Evolutionary conservation across 2,113 vertebrate species (phyloP), one percentile per base, ranked within the genome.

Genomic region (Panurus biarmicus): DNA sequence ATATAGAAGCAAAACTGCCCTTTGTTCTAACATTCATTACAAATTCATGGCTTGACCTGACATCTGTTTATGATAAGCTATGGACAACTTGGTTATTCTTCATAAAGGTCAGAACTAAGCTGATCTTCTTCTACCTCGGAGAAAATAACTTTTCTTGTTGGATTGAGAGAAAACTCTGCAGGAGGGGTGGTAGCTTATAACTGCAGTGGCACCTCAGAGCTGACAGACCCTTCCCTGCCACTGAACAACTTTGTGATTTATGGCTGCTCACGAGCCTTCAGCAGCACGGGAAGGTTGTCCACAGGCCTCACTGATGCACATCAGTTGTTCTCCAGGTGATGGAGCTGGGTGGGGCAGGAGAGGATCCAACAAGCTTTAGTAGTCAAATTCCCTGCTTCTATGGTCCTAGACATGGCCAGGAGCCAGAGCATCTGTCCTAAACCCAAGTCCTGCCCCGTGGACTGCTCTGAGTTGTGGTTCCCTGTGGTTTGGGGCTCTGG

Each of bases 21-120:
- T 95, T 94, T 95, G 85, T 94, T 95, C 69, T 93, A 83, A 82
- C 75, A 53, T 64, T 95, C 82, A 93, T 95, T 95, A 95, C 91
- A 91, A 86, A 93, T 79, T 93, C 87, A 84, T 94, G 85, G 60
- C 72, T 93, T 94, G 94, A 91, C 82, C 79, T 0, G 0, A 75
- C 91, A 88, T 94, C 93, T 96, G 90, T 81, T 95, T 78, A 31
- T 90, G 69, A 96, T 97, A 91, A 95, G 75, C 75, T 47, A 18
- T 24, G 65, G 91, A 86, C 95, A 95, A 88, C 82, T 93, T 94
- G 90, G 89, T 97, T 93, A 88, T 95, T 96, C 85, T 93, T 93
- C 78, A 33, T 74, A 60, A 86, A 91, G 90, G 82, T 94, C 65
- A 47, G 36, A 66, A 62, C 26, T 65, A 47, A 94, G 84, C 94